A percentile compares a stretch with the other conserved stretches of the same genome.
Conservation (phyloP, 2,888 invertebrate species). For the Elmis aenea region DNA sequence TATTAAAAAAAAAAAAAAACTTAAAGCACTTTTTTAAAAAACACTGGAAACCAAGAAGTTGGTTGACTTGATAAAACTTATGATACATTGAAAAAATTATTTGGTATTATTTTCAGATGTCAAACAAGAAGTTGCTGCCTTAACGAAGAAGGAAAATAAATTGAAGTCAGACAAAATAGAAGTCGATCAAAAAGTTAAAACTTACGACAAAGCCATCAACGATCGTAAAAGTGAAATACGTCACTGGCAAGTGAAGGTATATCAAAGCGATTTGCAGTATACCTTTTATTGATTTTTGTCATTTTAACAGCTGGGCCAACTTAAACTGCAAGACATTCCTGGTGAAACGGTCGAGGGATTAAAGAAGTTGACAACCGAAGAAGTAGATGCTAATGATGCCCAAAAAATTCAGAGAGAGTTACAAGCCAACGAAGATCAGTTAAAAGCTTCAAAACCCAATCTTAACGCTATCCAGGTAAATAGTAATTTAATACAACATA, state of each 20-base stretch:
- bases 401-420: slow-evolving; percentile 57
- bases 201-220: slow-evolving; percentile 53
- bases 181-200: slow-evolving; percentile 64
- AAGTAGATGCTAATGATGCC: slow-evolving; percentile 55
- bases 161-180: slow-evolving; percentile 68
- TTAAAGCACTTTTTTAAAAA: too few relatives aligned
- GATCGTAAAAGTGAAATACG: slow-evolving; percentile 55
- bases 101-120: slow-evolving; percentile 35
- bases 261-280: neutral
- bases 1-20: too few relatives aligned
- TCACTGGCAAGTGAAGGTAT: slow-evolving; percentile 53
- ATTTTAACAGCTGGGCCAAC: too few relatives aligned
- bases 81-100: slow-evolving; percentile 2
- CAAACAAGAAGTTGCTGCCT: slow-evolving; percentile 59
- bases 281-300: slow-evolving; percentile 1
- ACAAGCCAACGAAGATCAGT: slow-evolving; percentile 54
- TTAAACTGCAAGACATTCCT: slow-evolving; percentile 60
- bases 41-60: too few relatives aligned
- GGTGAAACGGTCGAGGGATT: slow-evolving; percentile 46
- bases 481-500: slow-evolving; percentile 44
- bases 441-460: slow-evolving; percentile 66
- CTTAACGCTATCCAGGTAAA: slow-evolving; percentile 68
- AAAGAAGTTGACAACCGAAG: slow-evolving; percentile 58
- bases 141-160: slow-evolving; percentile 62
- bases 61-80: too few relatives aligned